Conservation (phyloP, 2,797 vertebrate genomes). For the Parauchenoglanis punctatus region DNA sequence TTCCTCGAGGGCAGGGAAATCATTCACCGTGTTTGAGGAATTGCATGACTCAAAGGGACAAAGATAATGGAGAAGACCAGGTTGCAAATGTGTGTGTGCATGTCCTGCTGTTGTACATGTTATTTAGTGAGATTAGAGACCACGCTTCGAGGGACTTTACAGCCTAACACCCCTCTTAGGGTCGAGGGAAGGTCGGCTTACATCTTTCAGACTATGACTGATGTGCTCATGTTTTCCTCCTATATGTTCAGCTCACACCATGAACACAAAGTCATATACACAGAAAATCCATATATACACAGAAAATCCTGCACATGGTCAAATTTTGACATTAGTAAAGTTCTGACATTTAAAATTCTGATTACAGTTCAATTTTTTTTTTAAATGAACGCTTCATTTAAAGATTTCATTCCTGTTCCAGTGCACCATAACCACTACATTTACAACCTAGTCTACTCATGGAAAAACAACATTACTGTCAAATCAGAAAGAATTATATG, state of each 20-base stretch:
- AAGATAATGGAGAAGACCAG: constrained; percentile 40
- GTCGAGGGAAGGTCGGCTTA: constrained; percentile 42
- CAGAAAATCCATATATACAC: not conserved
- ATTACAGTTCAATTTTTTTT: too few species aligned
- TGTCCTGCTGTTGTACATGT: constrained; percentile 38
- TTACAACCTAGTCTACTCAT: not conserved
- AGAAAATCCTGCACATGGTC: not conserved
- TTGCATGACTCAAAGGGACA: constrained; percentile 57
- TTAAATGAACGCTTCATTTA: too few species aligned
- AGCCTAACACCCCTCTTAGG: constrained; percentile 37
- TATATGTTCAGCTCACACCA: not conserved
- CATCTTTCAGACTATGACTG: not conserved
- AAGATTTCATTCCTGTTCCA: not conserved
- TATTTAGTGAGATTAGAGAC: constrained; percentile 33
- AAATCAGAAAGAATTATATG: not conserved
- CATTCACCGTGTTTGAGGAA: constrained; percentile 41
- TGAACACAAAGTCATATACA: not conserved
- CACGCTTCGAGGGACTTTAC: constrained; percentile 33
- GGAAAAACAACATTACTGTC: constrained; percentile 4
- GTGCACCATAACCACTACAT: not conserved
- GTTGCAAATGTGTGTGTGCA: constrained; percentile 17
- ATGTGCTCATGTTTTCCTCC: not conserved
- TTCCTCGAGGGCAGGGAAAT: constrained; percentile 50
- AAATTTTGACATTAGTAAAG: not conserved
- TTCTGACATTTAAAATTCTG: not conserved